phyloP scores from a whole-genome alignment of 2,113 vertebrate genomes.

The Corythaixoides concolor region DNA sequence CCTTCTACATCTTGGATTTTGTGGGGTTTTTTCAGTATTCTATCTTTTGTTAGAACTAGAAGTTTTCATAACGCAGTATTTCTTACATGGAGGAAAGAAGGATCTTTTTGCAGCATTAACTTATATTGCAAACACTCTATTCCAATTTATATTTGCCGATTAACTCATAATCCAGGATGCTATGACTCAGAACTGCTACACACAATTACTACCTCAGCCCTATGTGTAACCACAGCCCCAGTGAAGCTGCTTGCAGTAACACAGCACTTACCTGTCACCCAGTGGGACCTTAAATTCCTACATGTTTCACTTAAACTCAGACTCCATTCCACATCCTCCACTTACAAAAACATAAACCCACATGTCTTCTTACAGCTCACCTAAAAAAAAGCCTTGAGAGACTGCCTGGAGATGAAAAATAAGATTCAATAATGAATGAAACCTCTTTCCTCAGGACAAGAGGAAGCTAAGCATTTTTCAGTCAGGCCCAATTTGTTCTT shows the following conservation, averaged over 20 bases:
- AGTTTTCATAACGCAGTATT: not conserved
- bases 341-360: fast-evolving
- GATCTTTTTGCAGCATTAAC: not conserved
- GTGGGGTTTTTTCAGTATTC: fast-evolving
- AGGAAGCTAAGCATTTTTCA: not conserved
- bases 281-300: not conserved
- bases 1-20: not conserved
- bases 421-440: not conserved
- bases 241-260: not conserved
- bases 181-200: not conserved
- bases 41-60: not conserved
- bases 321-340: fast-evolving
- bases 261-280: not conserved
- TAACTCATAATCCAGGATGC: not conserved
- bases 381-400: not conserved
- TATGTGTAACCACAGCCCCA: not conserved
- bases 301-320: not conserved
- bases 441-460: fast-evolving
- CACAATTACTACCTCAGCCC: not conserved
- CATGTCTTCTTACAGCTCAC: fast-evolving
- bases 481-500: not conserved
- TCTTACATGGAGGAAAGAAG: fast-evolving
- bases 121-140: not conserved
- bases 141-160: not conserved
- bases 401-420: not conserved